A percentile compares a stretch with the other conserved stretches of the same genome.
These are phyloP conservation scores for Alligator mississippiensis DNA, from an alignment of 2,113 vertebrate genomes.

Conservation along the genomic window DNA sequence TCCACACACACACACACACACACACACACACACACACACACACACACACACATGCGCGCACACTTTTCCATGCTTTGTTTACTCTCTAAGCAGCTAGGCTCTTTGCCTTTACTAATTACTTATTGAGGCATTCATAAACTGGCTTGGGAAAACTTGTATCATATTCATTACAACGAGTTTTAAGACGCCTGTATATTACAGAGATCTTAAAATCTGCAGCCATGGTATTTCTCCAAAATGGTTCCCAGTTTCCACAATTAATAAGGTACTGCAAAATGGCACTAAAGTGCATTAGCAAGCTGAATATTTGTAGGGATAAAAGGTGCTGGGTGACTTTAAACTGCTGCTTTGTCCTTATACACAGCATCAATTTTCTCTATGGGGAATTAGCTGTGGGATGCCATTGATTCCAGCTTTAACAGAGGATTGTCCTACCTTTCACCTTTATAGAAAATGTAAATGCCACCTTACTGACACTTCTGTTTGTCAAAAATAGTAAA, in stretches of 20 bases:
- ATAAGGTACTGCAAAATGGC: conserved; percentile 73
- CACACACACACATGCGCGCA: neutral
- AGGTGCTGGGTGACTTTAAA: conserved; percentile 77
- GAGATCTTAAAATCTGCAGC: conserved; percentile 57
- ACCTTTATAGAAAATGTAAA: conserved; percentile 64
- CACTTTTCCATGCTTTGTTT: conserved; percentile 20
- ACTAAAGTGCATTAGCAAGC: conserved; percentile 80
- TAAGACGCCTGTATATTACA: conserved; percentile 30
- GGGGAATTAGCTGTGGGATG: conserved; percentile 59
- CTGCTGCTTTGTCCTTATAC: conserved; percentile 62
- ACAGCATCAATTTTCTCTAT: conserved; percentile 60
- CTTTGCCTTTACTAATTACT: conserved; percentile 31
- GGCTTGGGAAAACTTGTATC: conserved; percentile 32
- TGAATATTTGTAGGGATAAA: conserved; percentile 67
- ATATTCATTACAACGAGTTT: conserved; percentile 42
- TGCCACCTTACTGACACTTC: conserved; percentile 47
- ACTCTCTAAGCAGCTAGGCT: conserved; percentile 44
- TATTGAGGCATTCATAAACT: conserved; percentile 47
- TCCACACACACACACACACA: too few species aligned
- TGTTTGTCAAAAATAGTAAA: conserved; percentile 72
- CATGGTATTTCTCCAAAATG: conserved; percentile 49
- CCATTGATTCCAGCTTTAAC: conserved; percentile 47
- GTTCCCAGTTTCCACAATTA: conserved; percentile 73
- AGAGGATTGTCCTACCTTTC: conserved; percentile 79
- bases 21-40: too few species aligned